These are phyloP conservation scores for Lysandra coridon DNA, from an alignment of 2,888 invertebrate species.

Conservation along the genomic window DNA sequence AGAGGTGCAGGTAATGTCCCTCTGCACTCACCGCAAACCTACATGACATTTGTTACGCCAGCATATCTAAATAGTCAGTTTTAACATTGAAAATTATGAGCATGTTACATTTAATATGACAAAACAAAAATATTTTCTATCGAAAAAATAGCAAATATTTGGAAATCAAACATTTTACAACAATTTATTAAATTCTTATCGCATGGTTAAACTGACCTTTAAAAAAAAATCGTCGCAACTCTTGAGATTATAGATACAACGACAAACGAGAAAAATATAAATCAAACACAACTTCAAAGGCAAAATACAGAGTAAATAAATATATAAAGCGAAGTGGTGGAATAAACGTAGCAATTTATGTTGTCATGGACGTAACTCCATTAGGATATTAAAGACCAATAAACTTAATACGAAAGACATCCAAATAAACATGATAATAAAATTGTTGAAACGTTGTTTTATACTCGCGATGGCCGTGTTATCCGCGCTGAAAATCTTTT, in stretches of 20 bases:
- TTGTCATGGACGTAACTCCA: slow-evolving; percentile 41
- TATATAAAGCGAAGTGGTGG: slow-evolving; percentile 25
- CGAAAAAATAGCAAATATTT: no score
- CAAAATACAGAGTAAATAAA: slow-evolving; percentile 1
- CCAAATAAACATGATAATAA: slow-evolving; percentile 25
- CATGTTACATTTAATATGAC: neutral
- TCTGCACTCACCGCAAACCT: slow-evolving; percentile 27
- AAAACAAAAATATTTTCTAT: no score
- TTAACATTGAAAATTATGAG: neutral
- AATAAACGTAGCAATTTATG: slow-evolving; percentile 39
- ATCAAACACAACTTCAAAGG: slow-evolving; percentile 26
- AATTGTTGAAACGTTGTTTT: slow-evolving; percentile 24
- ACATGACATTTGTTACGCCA: slow-evolving; percentile 36
- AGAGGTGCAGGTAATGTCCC: slow-evolving; percentile 17
- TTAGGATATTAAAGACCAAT: slow-evolving; percentile 46
- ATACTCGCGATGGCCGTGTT: neutral
- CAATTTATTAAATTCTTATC: no score
- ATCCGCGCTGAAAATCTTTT: neutral
- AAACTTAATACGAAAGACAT: slow-evolving; percentile 32
- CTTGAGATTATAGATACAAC: neutral
- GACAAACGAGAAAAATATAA: slow-evolving; percentile 1
- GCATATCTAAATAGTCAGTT: slow-evolving; percentile 17
- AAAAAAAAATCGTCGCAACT: neutral
- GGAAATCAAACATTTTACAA: no score
- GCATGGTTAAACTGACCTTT: neutral